Evolutionary conservation across 2,888 invertebrate genomes (phyloP).

Genomic region (Chalcosyrphus nemorum): DNA sequence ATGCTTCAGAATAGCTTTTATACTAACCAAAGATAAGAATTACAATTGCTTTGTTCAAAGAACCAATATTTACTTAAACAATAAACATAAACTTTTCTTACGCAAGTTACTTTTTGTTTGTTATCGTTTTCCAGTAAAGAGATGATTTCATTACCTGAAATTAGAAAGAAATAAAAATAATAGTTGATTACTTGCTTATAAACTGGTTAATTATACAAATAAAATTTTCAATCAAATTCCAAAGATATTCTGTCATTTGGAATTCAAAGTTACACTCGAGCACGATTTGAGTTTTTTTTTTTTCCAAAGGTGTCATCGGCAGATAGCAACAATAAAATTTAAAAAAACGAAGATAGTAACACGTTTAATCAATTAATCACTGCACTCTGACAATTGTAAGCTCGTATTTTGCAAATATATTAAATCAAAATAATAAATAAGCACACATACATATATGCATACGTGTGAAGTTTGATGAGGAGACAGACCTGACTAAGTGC

Average conservation of each 20-base stretch:
- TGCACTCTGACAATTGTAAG: slow-evolving; percentile 18
- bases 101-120: not conserved
- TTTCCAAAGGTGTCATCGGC: slow-evolving; percentile 18
- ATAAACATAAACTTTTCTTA: slow-evolving; percentile 3
- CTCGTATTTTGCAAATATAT: not conserved
- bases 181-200: not conserved
- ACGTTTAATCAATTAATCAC: slow-evolving; percentile 42
- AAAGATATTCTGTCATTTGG: not conserved
- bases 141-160: slow-evolving; percentile 29
- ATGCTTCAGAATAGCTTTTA: too few relatives aligned
- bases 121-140: not conserved
- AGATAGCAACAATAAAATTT: slow-evolving; percentile 15
- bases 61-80: not conserved
- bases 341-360: not conserved
- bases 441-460: too few relatives aligned
- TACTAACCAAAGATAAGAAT: not conserved
- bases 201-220: not conserved
- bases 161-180: not conserved
- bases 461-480: not conserved
- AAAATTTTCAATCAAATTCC: slow-evolving; percentile 15
- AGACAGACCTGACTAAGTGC: not conserved
- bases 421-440: not conserved
- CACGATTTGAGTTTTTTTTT: not conserved
- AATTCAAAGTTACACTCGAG: not conserved
- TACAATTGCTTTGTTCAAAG: not conserved